Evolutionary conservation across 2,797 vertebrate species (phyloP), one percentile per base, ranked within the genome.

Genomic region (Heteromormyrus szaboi): DNA sequence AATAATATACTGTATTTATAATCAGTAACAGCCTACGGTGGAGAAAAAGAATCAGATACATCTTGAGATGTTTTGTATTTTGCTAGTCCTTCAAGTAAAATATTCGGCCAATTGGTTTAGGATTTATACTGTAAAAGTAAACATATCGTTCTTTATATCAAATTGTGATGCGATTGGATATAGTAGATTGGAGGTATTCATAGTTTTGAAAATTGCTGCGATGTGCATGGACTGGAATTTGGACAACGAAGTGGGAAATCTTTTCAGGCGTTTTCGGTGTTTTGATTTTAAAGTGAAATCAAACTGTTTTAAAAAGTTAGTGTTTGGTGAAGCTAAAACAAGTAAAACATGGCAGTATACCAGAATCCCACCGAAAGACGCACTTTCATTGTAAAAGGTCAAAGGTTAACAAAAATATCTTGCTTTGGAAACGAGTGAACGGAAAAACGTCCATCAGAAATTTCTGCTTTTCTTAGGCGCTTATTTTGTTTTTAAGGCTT

Each of bases 381-480:
- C 2, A 9, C 25, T 25, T 53, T 17, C 53, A 59, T 37, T 59
- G 25, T 86, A 4, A 41, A 86, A 86, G 85, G 85, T 86, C 85
- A 86, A 86, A 86, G 85, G 85, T 86, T 86, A 86, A n/a, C 22
- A 56, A 53, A 56, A 33, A 86, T 41, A 86, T 56, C 51, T 86
- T 29, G 9, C 22, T 25, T 85, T 7, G 9, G 22, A 56, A 56
- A 56, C 19, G 17, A 37, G 7, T 37, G 17, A 41, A 86, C 12
- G 37, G 9, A 37, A 56, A 56, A 41, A 17, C 19, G 6, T 56
- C 85, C 29, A n/a, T 59, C 29, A 86, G 6, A 56, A 33, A 54
- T 19, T 8, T 86, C 2, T 2, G 14, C 9, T 25, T 51, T 22
- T 84, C 11, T 25, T 51, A 22, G 0, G 76, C 46, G 4, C n/a